Evolutionary conservation across 2,113 vertebrate genomes (phyloP), one percentile per base, ranked within the genome.

Genomic region (Gallinago paraguaiae): DNA sequence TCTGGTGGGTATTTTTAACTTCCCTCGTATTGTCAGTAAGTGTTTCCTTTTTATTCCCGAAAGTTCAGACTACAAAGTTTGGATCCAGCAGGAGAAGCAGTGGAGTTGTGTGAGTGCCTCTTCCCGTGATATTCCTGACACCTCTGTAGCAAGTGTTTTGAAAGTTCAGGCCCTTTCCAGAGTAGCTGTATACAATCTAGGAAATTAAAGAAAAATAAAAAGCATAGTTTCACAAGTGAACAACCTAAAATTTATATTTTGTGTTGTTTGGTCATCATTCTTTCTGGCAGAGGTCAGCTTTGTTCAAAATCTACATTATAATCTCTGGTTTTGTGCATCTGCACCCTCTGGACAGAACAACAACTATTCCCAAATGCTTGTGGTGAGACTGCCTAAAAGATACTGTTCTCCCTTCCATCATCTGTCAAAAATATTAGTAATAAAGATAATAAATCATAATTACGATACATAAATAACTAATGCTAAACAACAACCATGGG

Each of bases 1-100:
- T 71, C 33, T 94, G 61, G 45, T 82, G 16, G 46, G 41, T 76
- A 75, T 85, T 88, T 93, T 96, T 79, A 85, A 70, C 50, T 92
- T 65, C 24, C 68, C 24, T 60, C 30, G 12, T 28, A 50, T 75
- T 89, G 69, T 68, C 79, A 87, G 15, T 19, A 46, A 76, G 30
- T 45, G 19, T 67, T 78, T 68, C 39, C 33, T 75, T 92, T 59
- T 81, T 37, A 80, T 57, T 92, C 37, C 46, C 83, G 23, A 60
- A 83, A 75, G 51, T 67, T 82, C 37, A 75, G 45, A 24, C 43
- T 43, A 12, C 56, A 28, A 78, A 59, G 8, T 80, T 81, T 28
- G n/a, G 25, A 80, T 93, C n/a, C 68, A 90, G 15, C 10, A 54
- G 28, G 18, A 86, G 53, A 76, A 88, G 5, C 43, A 37, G 54